Base-by-base conservation (phyloP, 2,113 vertebrate genomes). In the Triplophysa rosa region DNA sequence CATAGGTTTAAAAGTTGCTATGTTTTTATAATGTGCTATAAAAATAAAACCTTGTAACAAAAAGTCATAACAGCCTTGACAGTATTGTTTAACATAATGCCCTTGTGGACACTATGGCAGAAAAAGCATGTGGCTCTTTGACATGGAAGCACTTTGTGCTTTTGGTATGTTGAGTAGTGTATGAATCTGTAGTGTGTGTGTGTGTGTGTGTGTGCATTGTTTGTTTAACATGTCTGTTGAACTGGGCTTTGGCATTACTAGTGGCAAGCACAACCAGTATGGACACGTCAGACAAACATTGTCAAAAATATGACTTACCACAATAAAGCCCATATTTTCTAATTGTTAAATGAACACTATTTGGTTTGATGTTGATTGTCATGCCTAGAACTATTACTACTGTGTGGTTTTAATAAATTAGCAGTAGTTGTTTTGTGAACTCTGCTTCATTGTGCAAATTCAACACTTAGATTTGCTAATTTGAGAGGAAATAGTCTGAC, bases 151-250 rank as follows among this genome's bases (percentile, higher is more conserved):
- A 65, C 45, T 66, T 54, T 77, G 62, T 65, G 74, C 74, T 77
- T 42, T 66, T 77, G 74, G 74, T 77, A 77, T 77, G 74, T 77
- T 77, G 74, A 66, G n/a, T n/a, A n/a, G n/a, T n/a, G n/a, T n/a
- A n/a, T n/a, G 24, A 62, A 77, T 63, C 45, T 82, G 66, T 82
- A 24, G 61, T 65, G 56, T n/a, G n/a, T n/a, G n/a, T n/a, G n/a
- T n/a, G 26, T 73, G 49, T 29, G 29, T 29, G 29, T 29, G 42
- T 73, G 49, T 40, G 63, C 47, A 73, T 11, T 56, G 66, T 65
- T 77, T 82, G 58, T 77, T 67, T 56, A 82, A 68, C 64, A 68
- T 75, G 58, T 77, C 72, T 52, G 40, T 67, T 62, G 56, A 62
- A 59, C 56, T 45, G 67, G 74, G 17, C 24, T 62, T 61, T 63